Conservation (phyloP, 1,140 invertebrate species). For the Drosophila kurseongensis region DNA sequence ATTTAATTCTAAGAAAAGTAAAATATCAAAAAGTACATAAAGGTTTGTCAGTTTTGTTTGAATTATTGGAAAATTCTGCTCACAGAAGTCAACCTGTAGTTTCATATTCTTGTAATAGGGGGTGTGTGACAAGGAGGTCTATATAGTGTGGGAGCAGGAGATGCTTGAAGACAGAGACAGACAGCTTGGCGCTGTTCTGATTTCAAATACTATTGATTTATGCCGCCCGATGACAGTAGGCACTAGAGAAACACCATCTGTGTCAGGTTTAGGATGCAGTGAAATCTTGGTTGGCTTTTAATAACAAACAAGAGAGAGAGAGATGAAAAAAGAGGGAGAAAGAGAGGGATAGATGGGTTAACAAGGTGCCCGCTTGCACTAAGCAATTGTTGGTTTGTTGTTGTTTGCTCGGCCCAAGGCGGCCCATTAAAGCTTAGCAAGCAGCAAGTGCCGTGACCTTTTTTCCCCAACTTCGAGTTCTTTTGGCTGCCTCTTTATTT, state of each 20-base stretch:
- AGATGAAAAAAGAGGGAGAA: not conserved
- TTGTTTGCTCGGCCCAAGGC: slow-evolving; percentile 57
- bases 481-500: slow-evolving; percentile 34
- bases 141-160: slow-evolving; percentile 1
- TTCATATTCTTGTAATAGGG: not conserved
- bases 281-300: slow-evolving; percentile 61
- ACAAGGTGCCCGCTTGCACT: slow-evolving; percentile 40
- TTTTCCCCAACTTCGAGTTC: slow-evolving; percentile 73
- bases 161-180: slow-evolving; percentile 25
- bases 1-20: no score
- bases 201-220: slow-evolving; percentile 42
- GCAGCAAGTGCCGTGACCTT: slow-evolving; percentile 78
- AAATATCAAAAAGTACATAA: no score
- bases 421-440: slow-evolving; percentile 68
- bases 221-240: slow-evolving; percentile 20
- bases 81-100: slow-evolving; percentile 9
- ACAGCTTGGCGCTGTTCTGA: slow-evolving; percentile 39
- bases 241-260: slow-evolving; percentile 26
- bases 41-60: no score
- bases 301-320: slow-evolving; percentile 12
- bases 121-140: not conserved
- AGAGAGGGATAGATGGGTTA: not conserved
- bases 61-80: not conserved
- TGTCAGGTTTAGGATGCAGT: slow-evolving; percentile 60
- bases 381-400: slow-evolving; percentile 14